A percentile compares a stretch with the other conserved stretches of the same genome.
Evolutionary conservation across 2,888 invertebrate species (phyloP).

Genomic region (Villa cingulata): DNA sequence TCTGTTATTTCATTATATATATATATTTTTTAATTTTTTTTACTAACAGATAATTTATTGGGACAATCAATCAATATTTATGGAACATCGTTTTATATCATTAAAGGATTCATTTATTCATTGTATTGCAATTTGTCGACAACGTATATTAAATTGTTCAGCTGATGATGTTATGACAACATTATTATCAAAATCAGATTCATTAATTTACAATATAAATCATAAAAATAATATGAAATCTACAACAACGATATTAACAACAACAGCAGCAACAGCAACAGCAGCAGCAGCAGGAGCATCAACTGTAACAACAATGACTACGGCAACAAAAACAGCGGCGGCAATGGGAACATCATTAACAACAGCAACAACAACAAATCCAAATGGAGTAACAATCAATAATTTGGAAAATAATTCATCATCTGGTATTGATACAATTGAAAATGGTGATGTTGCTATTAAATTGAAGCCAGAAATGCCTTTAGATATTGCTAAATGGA

Average conservation of each 20-base stretch:
- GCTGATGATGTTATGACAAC: no score
- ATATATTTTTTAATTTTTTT: no score
- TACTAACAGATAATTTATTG: constrained; percentile 58
- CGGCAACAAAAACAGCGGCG: constrained; percentile 22
- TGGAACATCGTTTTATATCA: constrained; percentile 73
- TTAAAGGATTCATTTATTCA: constrained; percentile 65
- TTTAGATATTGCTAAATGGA: constrained; percentile 52
- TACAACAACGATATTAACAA: no score
- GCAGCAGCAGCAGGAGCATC: not conserved
- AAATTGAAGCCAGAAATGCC: constrained; percentile 46
- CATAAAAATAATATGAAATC: no score
- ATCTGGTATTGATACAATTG: not conserved
- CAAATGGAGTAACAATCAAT: no score
- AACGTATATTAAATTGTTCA: constrained; percentile 50
- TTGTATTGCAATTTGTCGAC: constrained; percentile 62
- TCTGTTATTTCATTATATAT: no score
- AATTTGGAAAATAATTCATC: constrained; percentile 25
- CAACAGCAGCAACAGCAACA: no score
- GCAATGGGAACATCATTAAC: constrained; percentile 16
- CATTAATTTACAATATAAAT: no score
- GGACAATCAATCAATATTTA: constrained; percentile 73
- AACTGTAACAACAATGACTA: constrained; percentile 20
- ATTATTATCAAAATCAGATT: no score
- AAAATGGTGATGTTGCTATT: constrained; percentile 26
- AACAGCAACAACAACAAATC: not conserved